A percentile compares a stretch with the other conserved stretches of the same genome.
Evolutionary conservation across 2,797 vertebrate species (phyloP).

Genomic region (Telmatherina bonti): DNA sequence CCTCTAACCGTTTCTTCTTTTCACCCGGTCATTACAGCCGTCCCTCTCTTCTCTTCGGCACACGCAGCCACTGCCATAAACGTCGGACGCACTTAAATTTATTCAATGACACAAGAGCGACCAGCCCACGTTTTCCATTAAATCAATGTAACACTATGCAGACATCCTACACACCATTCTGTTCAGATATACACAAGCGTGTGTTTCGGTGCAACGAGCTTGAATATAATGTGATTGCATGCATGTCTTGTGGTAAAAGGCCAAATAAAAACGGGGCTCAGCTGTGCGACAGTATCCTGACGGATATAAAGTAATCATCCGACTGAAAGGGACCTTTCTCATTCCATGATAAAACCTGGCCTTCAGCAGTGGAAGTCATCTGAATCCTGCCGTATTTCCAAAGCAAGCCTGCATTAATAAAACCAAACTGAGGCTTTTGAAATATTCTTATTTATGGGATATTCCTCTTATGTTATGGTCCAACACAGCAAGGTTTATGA

Average conservation of each 20-base stretch:
- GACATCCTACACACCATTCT: slow-evolving; percentile 23
- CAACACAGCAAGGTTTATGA: background rate
- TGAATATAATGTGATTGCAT: slow-evolving; percentile 61
- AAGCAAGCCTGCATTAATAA: background rate
- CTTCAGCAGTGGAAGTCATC: slow-evolving; percentile 52
- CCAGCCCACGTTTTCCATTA: slow-evolving; percentile 83
- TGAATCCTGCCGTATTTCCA: slow-evolving; percentile 13
- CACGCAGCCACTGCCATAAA: slow-evolving; percentile 52
- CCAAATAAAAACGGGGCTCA: slow-evolving; percentile 72
- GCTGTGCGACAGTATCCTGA: slow-evolving; percentile 69
- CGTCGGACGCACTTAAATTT: slow-evolving; percentile 81
- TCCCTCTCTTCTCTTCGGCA: slow-evolving; percentile 18
- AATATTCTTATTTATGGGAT: slow-evolving; percentile 11
- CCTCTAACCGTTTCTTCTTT: slow-evolving; percentile 18
- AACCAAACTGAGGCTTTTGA: slow-evolving; percentile 7
- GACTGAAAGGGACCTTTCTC: slow-evolving; percentile 65
- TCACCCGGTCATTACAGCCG: slow-evolving; percentile 23
- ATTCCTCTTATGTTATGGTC: slow-evolving; percentile 18
- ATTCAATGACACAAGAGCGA: slow-evolving; percentile 85
- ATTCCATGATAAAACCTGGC: slow-evolving; percentile 62
- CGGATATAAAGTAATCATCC: slow-evolving; percentile 66
- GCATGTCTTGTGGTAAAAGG: slow-evolving; percentile 50
- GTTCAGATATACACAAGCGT: background rate
- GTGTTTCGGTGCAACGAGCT: slow-evolving; percentile 16
- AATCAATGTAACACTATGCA: slow-evolving; percentile 66